These are phyloP conservation scores for Tragelaphus scriptus DNA, from an alignment of 2,113 vertebrate genomes.

Conservation along the genomic window DNA sequence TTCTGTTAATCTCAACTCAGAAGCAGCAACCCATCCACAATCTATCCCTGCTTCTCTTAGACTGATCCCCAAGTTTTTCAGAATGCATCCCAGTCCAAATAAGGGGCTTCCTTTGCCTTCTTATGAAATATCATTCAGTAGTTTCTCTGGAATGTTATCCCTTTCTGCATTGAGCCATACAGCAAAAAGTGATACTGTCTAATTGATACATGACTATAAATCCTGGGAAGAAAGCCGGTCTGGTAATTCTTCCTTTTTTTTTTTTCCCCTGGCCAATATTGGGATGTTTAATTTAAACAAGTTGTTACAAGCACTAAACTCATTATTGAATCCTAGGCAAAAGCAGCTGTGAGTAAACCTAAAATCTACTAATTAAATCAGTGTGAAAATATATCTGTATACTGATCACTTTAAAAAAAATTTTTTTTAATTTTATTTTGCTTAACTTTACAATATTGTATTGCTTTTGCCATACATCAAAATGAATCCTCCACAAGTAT, in stretches of 20 bases:
- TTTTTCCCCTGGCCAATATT: conserved; percentile 75
- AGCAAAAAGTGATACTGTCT: not conserved
- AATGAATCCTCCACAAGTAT: too few relatives aligned
- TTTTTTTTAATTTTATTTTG: too few relatives aligned
- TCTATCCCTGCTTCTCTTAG: not conserved
- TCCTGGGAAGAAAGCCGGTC: not conserved
- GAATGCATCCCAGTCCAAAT: not conserved
- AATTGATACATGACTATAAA: not conserved
- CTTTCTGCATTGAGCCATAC: not conserved
- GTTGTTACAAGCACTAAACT: conserved; percentile 80
- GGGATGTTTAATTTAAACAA: conserved; percentile 87
- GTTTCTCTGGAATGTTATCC: not conserved
- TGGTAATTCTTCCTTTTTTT: not conserved
- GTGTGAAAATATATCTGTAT: conserved; percentile 31
- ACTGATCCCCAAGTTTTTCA: not conserved
- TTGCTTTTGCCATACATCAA: too few relatives aligned
- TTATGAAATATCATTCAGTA: not conserved
- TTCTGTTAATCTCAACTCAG: not conserved
- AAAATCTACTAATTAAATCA: conserved; percentile 60
- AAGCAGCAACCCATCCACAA: not conserved
- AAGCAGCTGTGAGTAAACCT: conserved; percentile 82
- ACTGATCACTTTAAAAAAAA: conserved; percentile 21
- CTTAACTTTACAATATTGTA: too few relatives aligned
- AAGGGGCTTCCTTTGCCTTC: not conserved
- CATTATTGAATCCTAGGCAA: conserved; percentile 80